Evolutionary conservation across 2,888 invertebrate species (phyloP).

Genomic region (Drosophila incognita): DNA sequence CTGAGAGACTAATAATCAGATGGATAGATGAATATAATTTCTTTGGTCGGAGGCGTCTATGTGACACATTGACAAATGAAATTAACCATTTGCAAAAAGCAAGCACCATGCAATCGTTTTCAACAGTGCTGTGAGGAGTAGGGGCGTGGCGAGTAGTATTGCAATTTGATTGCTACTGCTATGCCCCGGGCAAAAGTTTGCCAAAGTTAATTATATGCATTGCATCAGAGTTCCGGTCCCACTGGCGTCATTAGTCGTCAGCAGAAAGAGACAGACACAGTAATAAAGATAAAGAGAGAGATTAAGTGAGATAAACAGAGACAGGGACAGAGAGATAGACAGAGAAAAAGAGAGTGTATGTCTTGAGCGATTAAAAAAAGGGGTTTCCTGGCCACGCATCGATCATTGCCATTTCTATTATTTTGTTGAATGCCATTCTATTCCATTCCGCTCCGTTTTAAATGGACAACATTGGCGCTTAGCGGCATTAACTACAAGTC

Average conservation of each 20-base stretch:
- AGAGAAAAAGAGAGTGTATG: background rate
- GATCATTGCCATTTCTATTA: slow-evolving; percentile 37
- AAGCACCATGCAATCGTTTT: slow-evolving; percentile 39
- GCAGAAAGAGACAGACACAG: slow-evolving; percentile 6
- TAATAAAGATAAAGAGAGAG: background rate
- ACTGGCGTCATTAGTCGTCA: slow-evolving; percentile 65
- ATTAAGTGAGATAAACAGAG: background rate
- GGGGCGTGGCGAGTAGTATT: background rate
- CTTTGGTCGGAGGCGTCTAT: background rate
- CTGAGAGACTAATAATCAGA: background rate
- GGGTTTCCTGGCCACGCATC: slow-evolving; percentile 46
- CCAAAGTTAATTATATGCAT: slow-evolving; percentile 73
- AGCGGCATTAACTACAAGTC: slow-evolving; percentile 72
- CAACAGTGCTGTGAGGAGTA: slow-evolving; percentile 13
- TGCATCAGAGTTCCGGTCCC: slow-evolving; percentile 54
- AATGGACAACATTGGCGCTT: slow-evolving; percentile 55
- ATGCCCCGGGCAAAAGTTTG: slow-evolving; percentile 35
- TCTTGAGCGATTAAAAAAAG: slow-evolving; percentile 44
- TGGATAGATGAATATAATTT: background rate
- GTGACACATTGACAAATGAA: background rate
- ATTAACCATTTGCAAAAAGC: background rate
- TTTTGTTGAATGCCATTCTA: background rate
- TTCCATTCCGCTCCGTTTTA: slow-evolving; percentile 6
- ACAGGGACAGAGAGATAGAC: background rate
- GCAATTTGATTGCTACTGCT: slow-evolving; percentile 29